Evolutionary conservation across 2,888 invertebrate species (phyloP), one percentile per base, ranked within the genome.

Genomic region (Pachliopta kotzebuea): DNA sequence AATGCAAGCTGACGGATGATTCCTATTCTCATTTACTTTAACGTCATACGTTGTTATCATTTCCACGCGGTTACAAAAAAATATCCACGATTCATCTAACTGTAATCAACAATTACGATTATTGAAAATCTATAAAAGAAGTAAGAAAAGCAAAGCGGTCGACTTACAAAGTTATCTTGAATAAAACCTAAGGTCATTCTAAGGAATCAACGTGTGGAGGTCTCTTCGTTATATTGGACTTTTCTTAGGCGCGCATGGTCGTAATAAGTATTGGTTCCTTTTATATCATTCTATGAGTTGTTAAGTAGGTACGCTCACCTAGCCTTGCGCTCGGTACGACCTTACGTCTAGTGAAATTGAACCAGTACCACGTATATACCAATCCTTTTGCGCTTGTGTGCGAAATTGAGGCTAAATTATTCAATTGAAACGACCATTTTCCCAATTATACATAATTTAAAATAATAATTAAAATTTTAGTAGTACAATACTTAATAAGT

Each of bases 291-390:
- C 62, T 64, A 67, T 67, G 56, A 59, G 56, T 53, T 58, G 61
- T 58, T 61, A 26, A 70, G 69, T 74, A 70, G 62, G 69, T 72
- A 78, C 87, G 83, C 79, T 85, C 85, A 83, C 81, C 78, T 85
- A 88, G 88, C 90, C 90, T 90, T 90, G 89, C 73, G 75, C 74
- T 72, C 76, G 68, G 70, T 69, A 70, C 83, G 90, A 90, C 90
- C 90, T 90, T 89, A 86, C 76, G 72, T 81, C 83, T 82, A 86
- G 89, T 88, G 88, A 89, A 89, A 90, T 88, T 89, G 82, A 86
- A 87, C 85, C 84, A 81, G 86, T 85, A 80, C 71, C 70, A 70
- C 69, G 70, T 69, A 71, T 72, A 74, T 74, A 78, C 76, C 76
- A 75, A 76, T 75, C 74, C 75, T 66, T 70, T 72, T 74, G 73